Conservation (phyloP, 2,113 vertebrate genomes). For the Suncus etruscus region DNA sequence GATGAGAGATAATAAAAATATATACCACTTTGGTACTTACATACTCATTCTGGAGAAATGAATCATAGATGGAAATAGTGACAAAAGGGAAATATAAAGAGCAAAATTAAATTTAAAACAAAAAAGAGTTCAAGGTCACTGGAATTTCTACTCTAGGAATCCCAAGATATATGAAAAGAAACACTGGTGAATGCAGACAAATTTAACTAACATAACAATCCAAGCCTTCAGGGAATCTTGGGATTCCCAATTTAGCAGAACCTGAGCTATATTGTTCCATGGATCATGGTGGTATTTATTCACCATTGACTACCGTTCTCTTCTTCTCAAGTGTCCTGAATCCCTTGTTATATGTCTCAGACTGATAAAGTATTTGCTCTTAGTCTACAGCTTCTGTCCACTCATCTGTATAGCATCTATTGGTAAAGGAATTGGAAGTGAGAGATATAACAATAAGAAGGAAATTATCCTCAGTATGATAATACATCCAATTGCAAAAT, state of each 20-base stretch:
- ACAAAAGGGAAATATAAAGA: slow-evolving; percentile 21
- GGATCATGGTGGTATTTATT: background rate
- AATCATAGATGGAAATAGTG: slow-evolving; percentile 53
- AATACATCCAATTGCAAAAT: background rate
- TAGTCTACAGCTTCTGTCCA: background rate
- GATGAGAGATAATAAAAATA: background rate
- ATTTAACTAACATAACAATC: background rate
- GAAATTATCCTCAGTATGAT: background rate
- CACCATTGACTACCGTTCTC: background rate
- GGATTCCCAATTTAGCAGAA: background rate
- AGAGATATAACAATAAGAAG: background rate
- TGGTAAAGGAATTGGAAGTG: background rate
- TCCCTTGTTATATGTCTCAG: background rate
- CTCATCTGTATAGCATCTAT: background rate
- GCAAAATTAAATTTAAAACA: background rate
- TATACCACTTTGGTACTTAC: background rate
- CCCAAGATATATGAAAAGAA: background rate
- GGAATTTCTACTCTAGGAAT: background rate
- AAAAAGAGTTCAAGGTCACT: too few relatives aligned
- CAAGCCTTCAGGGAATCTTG: background rate
- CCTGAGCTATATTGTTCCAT: background rate
- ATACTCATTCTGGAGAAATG: background rate
- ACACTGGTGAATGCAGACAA: background rate
- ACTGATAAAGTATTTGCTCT: background rate
- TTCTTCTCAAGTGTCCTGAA: background rate